phyloP scores from a whole-genome alignment of 2,888 invertebrate species.

The Leucoptera coffeella region DNA sequence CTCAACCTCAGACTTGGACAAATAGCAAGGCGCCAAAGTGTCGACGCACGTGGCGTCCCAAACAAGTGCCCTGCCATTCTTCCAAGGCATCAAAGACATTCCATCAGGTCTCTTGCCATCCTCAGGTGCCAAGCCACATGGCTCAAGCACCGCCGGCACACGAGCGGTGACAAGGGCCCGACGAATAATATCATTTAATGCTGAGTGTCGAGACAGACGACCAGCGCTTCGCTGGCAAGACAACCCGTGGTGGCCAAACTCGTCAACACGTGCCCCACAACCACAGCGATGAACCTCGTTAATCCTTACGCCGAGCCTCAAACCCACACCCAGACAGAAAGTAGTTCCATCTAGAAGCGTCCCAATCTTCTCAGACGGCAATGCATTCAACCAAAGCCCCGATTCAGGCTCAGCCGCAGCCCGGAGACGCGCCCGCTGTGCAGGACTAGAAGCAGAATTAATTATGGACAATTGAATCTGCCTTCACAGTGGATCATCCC shows the following conservation, averaged over 20 bases:
- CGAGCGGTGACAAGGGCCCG: neutral
- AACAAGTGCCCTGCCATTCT: neutral
- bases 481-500: neutral
- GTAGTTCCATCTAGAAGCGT: neutral
- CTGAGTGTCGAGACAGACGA: too few relatives aligned
- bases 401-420: neutral
- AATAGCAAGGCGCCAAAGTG: conserved; percentile 1
- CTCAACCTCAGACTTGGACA: too few relatives aligned
- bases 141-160: conserved; percentile 1
- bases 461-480: neutral
- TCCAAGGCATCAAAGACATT: conserved; percentile 2
- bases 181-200: neutral
- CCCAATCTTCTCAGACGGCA: too few relatives aligned
- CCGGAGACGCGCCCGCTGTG: neutral
- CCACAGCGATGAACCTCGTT: neutral
- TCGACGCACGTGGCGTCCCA: conserved; percentile 3
- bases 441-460: neutral
- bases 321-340: neutral
- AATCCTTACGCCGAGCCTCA: neutral
- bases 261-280: too few relatives aligned
- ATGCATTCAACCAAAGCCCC: neutral
- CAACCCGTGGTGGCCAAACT: neutral
- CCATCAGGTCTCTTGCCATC: conserved; percentile 2
- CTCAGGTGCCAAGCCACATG: conserved; percentile 1
- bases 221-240: neutral